A percentile compares a stretch with the other conserved stretches of the same genome.
phyloP scores from a whole-genome alignment of 2,113 vertebrate genomes.

The Grammomys surdaster region DNA sequence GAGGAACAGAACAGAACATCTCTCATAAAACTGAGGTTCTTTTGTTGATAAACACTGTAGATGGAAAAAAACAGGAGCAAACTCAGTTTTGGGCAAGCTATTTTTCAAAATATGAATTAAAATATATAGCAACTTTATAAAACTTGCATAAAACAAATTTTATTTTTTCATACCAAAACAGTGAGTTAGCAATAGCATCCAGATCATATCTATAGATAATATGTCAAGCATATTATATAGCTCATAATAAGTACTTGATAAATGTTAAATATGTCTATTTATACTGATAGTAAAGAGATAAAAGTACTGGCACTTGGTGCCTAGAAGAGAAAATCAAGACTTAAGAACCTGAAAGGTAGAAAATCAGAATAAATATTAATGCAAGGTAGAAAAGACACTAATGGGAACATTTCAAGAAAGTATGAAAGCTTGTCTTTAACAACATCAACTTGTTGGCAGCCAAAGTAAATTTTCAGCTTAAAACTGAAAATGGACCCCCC shows the following conservation, averaged over 20 bases:
- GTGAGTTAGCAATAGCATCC: neutral
- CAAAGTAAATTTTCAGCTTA: too few relatives aligned
- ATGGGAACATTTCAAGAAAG: neutral
- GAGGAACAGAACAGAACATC: neutral
- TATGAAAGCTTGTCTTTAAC: neutral
- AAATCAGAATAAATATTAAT: neutral
- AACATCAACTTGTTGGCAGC: too few relatives aligned
- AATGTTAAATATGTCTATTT: neutral
- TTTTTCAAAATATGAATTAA: conserved; percentile 1
- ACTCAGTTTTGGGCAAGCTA: neutral
- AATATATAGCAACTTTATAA: neutral
- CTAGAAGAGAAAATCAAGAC: neutral
- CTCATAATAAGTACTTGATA: neutral
- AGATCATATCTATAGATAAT: too few relatives aligned
- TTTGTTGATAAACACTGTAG: neutral
- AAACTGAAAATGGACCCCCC: too few relatives aligned
- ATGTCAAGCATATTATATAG: neutral
- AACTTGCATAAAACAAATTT: neutral
- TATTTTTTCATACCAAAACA: neutral
- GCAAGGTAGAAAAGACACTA: neutral
- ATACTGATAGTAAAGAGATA: neutral
- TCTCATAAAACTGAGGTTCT: neutral
- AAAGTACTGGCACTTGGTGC: neutral
- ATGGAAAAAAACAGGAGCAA: neutral
- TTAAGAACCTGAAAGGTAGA: neutral